Evolutionary conservation across 1,140 invertebrate genomes (phyloP).

Genomic region (Hylaeus volcanicus): DNA sequence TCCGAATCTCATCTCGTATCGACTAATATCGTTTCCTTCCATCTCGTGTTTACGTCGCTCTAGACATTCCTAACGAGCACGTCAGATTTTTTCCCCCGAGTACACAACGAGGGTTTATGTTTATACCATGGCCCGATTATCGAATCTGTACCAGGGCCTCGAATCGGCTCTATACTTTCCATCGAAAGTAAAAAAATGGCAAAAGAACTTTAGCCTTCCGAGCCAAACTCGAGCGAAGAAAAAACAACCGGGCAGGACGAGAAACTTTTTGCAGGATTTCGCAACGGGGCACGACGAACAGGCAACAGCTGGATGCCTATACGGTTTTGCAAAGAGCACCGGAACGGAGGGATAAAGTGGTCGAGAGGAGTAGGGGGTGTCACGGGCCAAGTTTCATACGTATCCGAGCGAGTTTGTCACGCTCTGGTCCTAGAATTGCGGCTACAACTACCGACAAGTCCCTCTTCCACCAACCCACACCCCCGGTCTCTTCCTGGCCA

Average conservation of each 20-base stretch:
- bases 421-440: constrained; percentile 55
- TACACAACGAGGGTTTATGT: no score
- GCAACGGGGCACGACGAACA: constrained; percentile 39
- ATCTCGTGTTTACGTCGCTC: background rate
- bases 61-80: no score
- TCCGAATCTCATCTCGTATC: constrained; percentile 14
- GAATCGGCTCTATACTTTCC: no score
- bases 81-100: no score
- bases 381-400: constrained; percentile 48
- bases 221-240: constrained; percentile 4
- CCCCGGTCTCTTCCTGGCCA: constrained; percentile 4
- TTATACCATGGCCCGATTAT: no score
- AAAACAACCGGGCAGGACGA: background rate
- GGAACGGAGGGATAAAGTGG: constrained; percentile 34
- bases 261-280: constrained; percentile 48
- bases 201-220: no score
- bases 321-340: background rate
- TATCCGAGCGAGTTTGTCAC: constrained; percentile 62
- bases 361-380: constrained; percentile 3
- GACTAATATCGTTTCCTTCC: background rate
- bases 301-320: constrained; percentile 46
- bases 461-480: background rate
- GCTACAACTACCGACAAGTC: constrained; percentile 57
- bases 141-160: no score
- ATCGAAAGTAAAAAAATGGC: no score